Evolutionary conservation across 2,888 invertebrate species (phyloP).

Genomic region (Erpobdella octoculata): DNA sequence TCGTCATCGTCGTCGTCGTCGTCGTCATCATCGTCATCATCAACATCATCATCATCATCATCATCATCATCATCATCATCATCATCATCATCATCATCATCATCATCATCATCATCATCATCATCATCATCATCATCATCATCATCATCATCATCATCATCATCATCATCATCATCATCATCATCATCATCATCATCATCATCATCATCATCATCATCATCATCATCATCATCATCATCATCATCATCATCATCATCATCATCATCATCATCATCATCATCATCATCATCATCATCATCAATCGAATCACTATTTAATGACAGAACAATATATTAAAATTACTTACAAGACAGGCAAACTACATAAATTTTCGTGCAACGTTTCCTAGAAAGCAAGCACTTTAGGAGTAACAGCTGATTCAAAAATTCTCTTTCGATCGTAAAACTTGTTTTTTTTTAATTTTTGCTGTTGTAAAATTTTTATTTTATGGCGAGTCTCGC

Average conservation of each 20-base stretch:
- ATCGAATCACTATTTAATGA: neutral
- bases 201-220: conserved; percentile 2
- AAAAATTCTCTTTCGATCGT: no score
- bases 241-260: conserved; percentile 29
- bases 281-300: conserved; percentile 31
- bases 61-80: conserved; percentile 11
- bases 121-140: conserved; percentile 12
- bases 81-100: conserved; percentile 15
- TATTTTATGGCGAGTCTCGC: no score
- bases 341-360: no score
- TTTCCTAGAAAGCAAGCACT: no score
- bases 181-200: neutral
- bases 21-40: neutral
- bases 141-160: conserved; percentile 6
- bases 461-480: no score
- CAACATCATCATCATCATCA: neutral
- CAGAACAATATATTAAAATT: no score
- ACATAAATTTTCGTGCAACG: no score
- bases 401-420: no score
- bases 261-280: conserved; percentile 26
- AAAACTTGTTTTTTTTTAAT: no score
- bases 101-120: conserved; percentile 18
- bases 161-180: neutral
- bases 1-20: conserved; percentile 1
- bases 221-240: conserved; percentile 27